Evolutionary conservation across 23 tunicate species (phyloP), one percentile per base, ranked within the genome.

Genomic region (Trididemnum nubilum): DNA sequence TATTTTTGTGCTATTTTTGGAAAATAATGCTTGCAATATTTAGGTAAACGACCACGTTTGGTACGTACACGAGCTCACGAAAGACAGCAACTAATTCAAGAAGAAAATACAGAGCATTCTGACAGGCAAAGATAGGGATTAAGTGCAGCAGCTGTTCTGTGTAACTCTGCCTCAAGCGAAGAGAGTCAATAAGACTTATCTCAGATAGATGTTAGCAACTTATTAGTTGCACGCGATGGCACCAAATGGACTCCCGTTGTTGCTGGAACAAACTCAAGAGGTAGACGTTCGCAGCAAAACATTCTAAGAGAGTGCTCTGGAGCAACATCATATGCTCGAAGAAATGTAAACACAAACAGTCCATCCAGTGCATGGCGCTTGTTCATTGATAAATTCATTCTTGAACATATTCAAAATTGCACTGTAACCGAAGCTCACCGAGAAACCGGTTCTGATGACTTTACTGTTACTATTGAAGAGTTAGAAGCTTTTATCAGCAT

Each of bases 401-500:
- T n/a, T n/a, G n/a, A n/a, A n/a, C n/a, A n/a, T n/a, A n/a, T n/a
- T n/a, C n/a, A n/a, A n/a, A n/a, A n/a, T n/a, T n/a, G n/a, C n/a
- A n/a, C n/a, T n/a, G n/a, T n/a, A n/a, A n/a, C n/a, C n/a, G n/a
- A n/a, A n/a, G n/a, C n/a, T 70, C 75, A 70, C 38, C 75, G 36
- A 28, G 37, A 70, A 32, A 70, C 75, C 21, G 38, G 75, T 9
- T 70, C 21, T 70, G 75, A 70, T 15, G 75, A 34, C 26, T 70
- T 70, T 70, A 31, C 75, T 33, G 27, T 70, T 70, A 70, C 75
- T 34, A 32, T 70, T 15, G 75, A 70, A 70, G 75, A 70, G 38
- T 32, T 70, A 31, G 75, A 70, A 70, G 75, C 75, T 70, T 70
- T 70, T 61, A 61, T 61, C 29, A 24, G 67, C 67, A 70, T 70